Conservation (phyloP, 2,888 invertebrate genomes). For the Teleogryllus oceanicus region DNA sequence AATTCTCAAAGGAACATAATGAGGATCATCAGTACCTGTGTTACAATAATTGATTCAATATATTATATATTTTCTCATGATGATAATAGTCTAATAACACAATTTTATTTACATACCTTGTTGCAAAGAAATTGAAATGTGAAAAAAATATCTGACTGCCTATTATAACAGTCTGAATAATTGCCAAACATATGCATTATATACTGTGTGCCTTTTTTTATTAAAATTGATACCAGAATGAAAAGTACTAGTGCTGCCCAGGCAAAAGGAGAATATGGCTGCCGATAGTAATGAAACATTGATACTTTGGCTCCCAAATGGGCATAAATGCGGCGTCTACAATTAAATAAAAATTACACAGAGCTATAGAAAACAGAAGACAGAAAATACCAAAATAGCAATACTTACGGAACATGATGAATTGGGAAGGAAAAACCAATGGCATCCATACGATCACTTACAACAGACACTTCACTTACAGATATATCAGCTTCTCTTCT, state of each 20-base stretch:
- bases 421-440: constrained; percentile 25
- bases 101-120: neutral
- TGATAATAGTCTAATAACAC: no score
- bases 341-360: neutral
- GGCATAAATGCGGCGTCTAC: constrained; percentile 18
- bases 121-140: neutral
- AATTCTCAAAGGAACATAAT: constrained; percentile 8
- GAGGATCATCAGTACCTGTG: constrained; percentile 20
- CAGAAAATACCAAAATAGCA: neutral
- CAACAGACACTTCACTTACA: constrained; percentile 25
- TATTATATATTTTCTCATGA: no score
- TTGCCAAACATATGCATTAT: neutral
- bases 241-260: neutral
- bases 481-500: constrained; percentile 27
- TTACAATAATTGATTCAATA: neutral
- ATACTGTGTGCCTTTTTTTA: neutral
- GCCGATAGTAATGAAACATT: constrained; percentile 18
- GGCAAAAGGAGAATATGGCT: neutral
- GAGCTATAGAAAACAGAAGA: neutral
- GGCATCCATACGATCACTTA: neutral
- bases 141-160: neutral
- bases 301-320: constrained; percentile 23
- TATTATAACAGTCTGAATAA: neutral
- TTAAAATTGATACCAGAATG: neutral
- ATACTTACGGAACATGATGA: constrained; percentile 26